Percentiles rank a stretch among this genome's conserved stretches.
phyloP scores from a whole-genome alignment of 2,113 vertebrate genomes.

The Vimba vimba region DNA sequence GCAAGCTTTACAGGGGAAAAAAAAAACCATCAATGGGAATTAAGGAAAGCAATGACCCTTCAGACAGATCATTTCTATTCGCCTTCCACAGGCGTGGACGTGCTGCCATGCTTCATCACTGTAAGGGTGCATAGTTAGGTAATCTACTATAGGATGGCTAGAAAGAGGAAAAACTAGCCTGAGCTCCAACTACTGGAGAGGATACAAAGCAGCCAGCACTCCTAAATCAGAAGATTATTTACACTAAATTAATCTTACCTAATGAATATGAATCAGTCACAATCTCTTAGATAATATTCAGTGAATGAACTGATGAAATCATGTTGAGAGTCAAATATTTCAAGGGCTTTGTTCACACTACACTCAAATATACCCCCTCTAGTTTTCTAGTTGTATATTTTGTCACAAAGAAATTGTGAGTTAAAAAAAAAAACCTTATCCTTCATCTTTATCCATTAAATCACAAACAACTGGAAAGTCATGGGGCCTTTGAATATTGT shows the following conservation, averaged over 20 bases:
- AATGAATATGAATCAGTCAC: neutral
- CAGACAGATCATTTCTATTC: conserved; percentile 34
- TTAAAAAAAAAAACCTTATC: no score
- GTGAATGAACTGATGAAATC: neutral
- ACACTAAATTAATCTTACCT: neutral
- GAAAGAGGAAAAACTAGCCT: conserved; percentile 61
- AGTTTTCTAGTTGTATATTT: no score
- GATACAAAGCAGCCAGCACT: neutral
- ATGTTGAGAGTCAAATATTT: neutral
- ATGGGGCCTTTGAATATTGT: no score
- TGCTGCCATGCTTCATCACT: conserved; percentile 64
- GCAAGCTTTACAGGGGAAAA: conserved; percentile 30
- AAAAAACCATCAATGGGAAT: conserved; percentile 31
- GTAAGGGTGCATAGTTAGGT: conserved; percentile 2
- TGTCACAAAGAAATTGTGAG: no score
- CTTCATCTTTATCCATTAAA: neutral
- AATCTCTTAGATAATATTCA: neutral
- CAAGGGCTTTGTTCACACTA: neutral
- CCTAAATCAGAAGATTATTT: neutral
- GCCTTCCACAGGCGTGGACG: conserved; percentile 52
- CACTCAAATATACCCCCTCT: neutral
- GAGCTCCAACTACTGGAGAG: conserved; percentile 41
- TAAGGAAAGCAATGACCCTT: conserved; percentile 36
- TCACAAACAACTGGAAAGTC: neutral
- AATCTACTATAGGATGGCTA: conserved; percentile 59